Evolutionary conservation across 2,113 vertebrate species (phyloP).

Genomic region (Aplodontia rufa): DNA sequence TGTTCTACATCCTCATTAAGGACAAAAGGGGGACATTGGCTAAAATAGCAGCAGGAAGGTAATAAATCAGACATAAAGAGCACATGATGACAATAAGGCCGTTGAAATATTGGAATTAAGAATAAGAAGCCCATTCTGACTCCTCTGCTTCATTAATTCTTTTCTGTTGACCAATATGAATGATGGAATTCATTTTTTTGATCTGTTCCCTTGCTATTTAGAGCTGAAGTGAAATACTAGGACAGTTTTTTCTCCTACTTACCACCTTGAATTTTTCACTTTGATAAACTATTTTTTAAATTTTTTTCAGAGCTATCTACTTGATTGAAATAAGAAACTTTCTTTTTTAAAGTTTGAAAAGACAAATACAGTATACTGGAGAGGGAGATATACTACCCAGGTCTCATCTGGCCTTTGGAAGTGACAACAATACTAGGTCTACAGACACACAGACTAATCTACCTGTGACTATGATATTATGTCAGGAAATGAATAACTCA

Average conservation of each 20-base stretch:
- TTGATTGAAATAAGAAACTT: not conserved
- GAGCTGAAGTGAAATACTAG: slow-evolving; percentile 26
- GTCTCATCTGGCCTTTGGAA: slow-evolving; percentile 45
- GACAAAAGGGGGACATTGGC: slow-evolving; percentile 52
- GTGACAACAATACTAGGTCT: not conserved
- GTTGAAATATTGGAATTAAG: slow-evolving; percentile 61
- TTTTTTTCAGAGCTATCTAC: slow-evolving; percentile 9
- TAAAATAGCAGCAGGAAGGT: slow-evolving; percentile 72
- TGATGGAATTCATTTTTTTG: slow-evolving; percentile 60
- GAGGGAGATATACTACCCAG: not conserved
- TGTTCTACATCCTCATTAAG: slow-evolving; percentile 66
- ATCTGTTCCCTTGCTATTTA: slow-evolving; percentile 59
- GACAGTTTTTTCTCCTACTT: slow-evolving; percentile 13
- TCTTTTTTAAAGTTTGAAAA: slow-evolving; percentile 15
- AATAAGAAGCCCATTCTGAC: slow-evolving; percentile 28
- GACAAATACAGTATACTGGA: not conserved
- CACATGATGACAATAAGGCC: not conserved
- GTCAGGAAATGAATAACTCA: not conserved
- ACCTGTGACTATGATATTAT: not conserved
- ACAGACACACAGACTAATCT: not conserved
- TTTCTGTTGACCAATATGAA: slow-evolving; percentile 71
- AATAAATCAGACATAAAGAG: slow-evolving; percentile 66
- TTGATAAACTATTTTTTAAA: slow-evolving; percentile 6
- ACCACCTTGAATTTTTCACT: slow-evolving; percentile 35
- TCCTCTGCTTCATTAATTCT: slow-evolving; percentile 53